Base-by-base conservation (phyloP, 2,113 vertebrate species). In the Pantherophis guttatus region DNA sequence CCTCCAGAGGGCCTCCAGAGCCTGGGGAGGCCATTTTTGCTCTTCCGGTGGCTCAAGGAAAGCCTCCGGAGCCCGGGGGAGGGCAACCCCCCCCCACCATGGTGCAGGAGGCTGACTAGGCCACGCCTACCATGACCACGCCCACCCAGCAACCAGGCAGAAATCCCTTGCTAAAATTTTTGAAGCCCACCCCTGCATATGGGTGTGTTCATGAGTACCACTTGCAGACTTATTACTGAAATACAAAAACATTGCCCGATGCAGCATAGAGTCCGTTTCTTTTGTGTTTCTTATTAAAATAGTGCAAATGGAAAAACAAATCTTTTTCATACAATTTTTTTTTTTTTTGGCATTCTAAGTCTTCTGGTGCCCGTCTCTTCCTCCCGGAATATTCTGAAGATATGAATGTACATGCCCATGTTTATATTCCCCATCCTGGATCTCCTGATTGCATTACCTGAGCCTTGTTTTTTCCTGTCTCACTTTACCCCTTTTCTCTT, bases 401-500 rank as follows among this genome's bases (percentile, higher is more conserved):
- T 50, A n/a, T 70, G 65, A 70, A 11, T 15, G 65, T 29, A 33
- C 8, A 23, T n/a, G 29, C 85, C 1, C 2, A 8, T 29, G 24
- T 53, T 11, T 29, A 88, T 53, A 29, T 29, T 88, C 52, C 53
- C 7, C 53, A 33, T 23, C 24, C 21, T 8, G 3, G 8, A 33
- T 33, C 29, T 70, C 29, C 65, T 15, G 12, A 70, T 33, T 55
- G 24, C 2, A 55, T 88, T n/a, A 23, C 11, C 33, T 89, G 54
- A 12, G 10, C 11, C 55, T 58, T 89, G 3, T 92, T 89, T n/a
- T 5, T 54, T 91, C 44, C 91, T 89, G 50, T 53, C 90, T 6
- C 4, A 85, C 48, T 62, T 86, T 89, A 81, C 58, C 92, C 88
- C 87, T 93, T 93, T 95, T 86, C 87, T 65, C 53, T 89, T 85